phyloP scores from a whole-genome alignment of 1,140 invertebrate genomes.

The Laupala kohalensis region DNA sequence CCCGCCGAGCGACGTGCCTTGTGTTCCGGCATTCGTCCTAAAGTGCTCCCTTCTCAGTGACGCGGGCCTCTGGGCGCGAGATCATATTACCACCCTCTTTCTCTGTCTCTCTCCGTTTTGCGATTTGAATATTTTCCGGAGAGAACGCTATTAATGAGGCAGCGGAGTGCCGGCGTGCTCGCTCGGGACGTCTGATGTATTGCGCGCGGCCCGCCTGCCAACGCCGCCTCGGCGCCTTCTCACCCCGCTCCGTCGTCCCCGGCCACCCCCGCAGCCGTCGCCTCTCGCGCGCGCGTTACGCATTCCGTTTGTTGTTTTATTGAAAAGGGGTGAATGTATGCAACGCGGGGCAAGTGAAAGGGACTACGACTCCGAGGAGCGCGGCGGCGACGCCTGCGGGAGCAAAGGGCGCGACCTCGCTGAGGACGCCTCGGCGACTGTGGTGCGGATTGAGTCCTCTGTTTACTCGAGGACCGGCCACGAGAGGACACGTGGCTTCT shows the following conservation, averaged over 20 bases:
- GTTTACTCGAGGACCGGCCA: too few relatives aligned
- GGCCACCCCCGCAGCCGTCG: neutral
- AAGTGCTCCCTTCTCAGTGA: too few relatives aligned
- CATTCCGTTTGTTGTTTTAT: slow-evolving; percentile 16
- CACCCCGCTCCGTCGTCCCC: neutral
- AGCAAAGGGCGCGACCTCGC: too few relatives aligned
- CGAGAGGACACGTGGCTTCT: too few relatives aligned
- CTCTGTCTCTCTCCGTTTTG: too few relatives aligned
- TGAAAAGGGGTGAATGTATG: slow-evolving; percentile 10
- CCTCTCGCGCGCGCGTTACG: neutral
- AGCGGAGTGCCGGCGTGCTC: neutral
- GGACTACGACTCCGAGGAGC: neutral
- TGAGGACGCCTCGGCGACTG: too few relatives aligned
- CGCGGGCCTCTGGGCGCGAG: neutral
- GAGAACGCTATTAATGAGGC: slow-evolving; percentile 5
- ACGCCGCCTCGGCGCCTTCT: neutral
- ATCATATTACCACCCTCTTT: neutral
- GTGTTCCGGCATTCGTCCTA: too few relatives aligned
- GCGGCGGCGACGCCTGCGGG: too few relatives aligned
- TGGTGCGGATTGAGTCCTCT: too few relatives aligned
- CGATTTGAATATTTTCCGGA: slow-evolving; percentile 9
- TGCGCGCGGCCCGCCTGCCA: neutral
- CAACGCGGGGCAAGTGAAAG: neutral
- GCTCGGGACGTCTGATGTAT: neutral
- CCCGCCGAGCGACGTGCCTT: too few relatives aligned